Conservation (phyloP, 2,797 vertebrate species). For the Crax fasciolata region DNA sequence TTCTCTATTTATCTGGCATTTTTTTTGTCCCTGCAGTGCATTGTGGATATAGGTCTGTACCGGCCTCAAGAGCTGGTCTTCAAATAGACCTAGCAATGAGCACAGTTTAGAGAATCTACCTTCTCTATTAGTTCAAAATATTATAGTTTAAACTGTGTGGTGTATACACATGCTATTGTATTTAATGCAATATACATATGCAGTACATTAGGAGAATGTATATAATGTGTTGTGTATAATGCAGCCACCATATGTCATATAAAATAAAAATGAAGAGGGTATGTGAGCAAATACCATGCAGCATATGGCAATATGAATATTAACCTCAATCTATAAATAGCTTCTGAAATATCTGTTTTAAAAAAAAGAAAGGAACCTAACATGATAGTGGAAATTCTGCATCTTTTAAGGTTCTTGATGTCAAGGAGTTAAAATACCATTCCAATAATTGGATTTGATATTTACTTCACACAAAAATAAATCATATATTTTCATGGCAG, state of each 20-base stretch:
- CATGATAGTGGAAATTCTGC: slow-evolving; percentile 67
- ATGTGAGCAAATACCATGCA: slow-evolving; percentile 66
- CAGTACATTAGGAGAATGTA: slow-evolving; percentile 44
- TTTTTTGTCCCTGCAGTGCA: neutral
- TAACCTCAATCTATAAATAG: slow-evolving; percentile 76
- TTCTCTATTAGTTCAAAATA: neutral
- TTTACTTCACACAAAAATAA: slow-evolving; percentile 81
- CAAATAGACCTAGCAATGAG: rapidly evolving
- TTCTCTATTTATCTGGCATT: neutral
- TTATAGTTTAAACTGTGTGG: neutral
- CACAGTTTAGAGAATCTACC: neutral
- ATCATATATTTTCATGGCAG: slow-evolving; percentile 85
- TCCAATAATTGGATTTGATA: slow-evolving; percentile 71
- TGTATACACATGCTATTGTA: neutral
- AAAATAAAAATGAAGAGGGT: slow-evolving; percentile 73
- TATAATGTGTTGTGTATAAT: neutral
- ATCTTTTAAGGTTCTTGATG: slow-evolving; percentile 76
- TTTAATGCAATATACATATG: slow-evolving; percentile 22
- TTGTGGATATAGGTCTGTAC: neutral
- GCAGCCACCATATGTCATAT: slow-evolving; percentile 68
- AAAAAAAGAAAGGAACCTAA: slow-evolving; percentile 67
- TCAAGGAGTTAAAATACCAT: slow-evolving; percentile 74
- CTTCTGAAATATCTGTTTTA: slow-evolving; percentile 59
- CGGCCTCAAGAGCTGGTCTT: neutral
- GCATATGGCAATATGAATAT: slow-evolving; percentile 69